These are phyloP conservation scores for Podabrus alpinus DNA, from an alignment of 2,888 invertebrate species.

Conservation along the genomic window DNA sequence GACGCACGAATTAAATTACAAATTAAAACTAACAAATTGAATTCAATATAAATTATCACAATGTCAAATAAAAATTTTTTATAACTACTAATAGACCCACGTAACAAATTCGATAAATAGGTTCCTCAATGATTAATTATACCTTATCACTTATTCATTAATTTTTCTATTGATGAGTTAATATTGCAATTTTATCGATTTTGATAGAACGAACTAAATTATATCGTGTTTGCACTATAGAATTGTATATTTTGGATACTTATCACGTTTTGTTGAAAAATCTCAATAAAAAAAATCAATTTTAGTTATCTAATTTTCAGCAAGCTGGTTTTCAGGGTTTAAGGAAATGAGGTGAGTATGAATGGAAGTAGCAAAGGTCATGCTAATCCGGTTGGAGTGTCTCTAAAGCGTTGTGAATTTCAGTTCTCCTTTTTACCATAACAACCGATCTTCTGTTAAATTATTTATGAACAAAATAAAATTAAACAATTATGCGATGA, in stretches of 20 bases:
- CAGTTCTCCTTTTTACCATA: neutral
- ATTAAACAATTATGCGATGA: neutral
- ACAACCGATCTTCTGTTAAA: neutral
- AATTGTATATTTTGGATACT: neutral
- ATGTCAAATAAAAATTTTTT: constrained; percentile 13
- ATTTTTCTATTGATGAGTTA: neutral
- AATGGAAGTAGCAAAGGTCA: constrained; percentile 3
- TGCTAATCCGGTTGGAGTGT: neutral
- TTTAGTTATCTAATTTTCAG: neutral
- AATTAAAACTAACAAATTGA: constrained; percentile 18
- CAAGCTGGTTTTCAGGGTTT: neutral
- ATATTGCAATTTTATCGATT: neutral
- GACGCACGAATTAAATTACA: constrained; percentile 14
- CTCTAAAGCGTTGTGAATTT: neutral
- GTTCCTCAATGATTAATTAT: neutral
- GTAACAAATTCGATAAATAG: neutral
- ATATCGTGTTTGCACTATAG: neutral
- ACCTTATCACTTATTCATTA: neutral
- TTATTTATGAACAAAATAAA: neutral
- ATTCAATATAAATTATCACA: constrained; percentile 17
- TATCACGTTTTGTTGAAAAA: neutral
- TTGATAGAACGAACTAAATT: neutral
- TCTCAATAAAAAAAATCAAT: neutral
- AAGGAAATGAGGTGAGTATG: constrained; percentile 3
- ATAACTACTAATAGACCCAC: constrained; percentile 7